These are phyloP conservation scores for Thecocarcelia acutangulata DNA, from an alignment of 2,888 invertebrate genomes.

Conservation along the genomic window DNA sequence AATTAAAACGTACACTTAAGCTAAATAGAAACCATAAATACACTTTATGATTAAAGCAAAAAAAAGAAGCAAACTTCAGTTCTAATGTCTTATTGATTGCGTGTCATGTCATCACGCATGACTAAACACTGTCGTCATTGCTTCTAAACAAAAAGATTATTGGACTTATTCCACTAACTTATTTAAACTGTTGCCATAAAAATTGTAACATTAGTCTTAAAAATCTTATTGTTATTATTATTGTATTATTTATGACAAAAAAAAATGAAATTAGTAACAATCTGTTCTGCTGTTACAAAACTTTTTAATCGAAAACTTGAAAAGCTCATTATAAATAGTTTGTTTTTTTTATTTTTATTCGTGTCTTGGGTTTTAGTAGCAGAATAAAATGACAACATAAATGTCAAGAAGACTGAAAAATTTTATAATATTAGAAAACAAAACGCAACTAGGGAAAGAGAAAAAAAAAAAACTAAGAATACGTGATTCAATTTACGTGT, in stretches of 20 bases:
- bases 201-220: too few species aligned
- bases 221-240: too few species aligned
- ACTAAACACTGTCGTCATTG: not conserved
- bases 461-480: constrained; percentile 28
- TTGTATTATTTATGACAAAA: not conserved
- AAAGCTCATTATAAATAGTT: not conserved
- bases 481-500: constrained; percentile 66
- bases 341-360: not conserved
- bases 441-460: not conserved
- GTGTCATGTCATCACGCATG: constrained; percentile 27
- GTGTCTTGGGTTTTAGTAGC: not conserved
- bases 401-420: not conserved
- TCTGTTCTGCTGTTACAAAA: not conserved
- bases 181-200: too few species aligned
- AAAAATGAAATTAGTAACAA: not conserved
- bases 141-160: too few species aligned
- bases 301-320: constrained; percentile 18
- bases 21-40: constrained; percentile 9
- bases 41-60: not conserved
- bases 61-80: not conserved
- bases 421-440: constrained; percentile 9
- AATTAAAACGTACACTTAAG: constrained; percentile 21
- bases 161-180: too few species aligned
- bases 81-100: constrained; percentile 32
- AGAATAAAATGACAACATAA: constrained; percentile 1